These are phyloP conservation scores for Azorinus chamasolen DNA, from an alignment of 2,888 invertebrate species.

Conservation along the genomic window DNA sequence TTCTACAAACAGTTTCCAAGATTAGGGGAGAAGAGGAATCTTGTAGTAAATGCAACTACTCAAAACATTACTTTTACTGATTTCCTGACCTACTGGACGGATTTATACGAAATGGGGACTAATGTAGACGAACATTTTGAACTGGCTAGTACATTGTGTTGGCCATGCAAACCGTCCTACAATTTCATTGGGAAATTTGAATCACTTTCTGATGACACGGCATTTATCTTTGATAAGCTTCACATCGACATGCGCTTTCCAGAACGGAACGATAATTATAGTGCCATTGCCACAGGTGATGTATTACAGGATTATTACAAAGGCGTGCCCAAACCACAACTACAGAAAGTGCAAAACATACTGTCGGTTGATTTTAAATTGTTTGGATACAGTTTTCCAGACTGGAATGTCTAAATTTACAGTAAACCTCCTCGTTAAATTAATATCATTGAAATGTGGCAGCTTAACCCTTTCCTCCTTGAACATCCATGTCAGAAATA, in stretches of 20 bases:
- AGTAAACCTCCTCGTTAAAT: too few relatives aligned
- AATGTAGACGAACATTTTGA: conserved; percentile 97
- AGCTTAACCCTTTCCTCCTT: too few relatives aligned
- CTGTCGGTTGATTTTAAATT: too few relatives aligned
- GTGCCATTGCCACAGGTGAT: conserved; percentile 90
- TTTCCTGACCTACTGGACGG: conserved; percentile 93
- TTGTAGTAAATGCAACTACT: conserved; percentile 86
- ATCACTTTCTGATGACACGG: too few relatives aligned
- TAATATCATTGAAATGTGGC: too few relatives aligned
- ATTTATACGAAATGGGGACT: conserved; percentile 68
- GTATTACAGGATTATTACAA: conserved; percentile 91
- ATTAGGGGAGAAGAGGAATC: not conserved
- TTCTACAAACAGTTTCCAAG: conserved; percentile 28
- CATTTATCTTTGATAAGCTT: conserved; percentile 83
- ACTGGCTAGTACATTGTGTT: conserved; percentile 93
- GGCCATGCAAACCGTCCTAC: conserved; percentile 94
- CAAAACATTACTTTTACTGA: conserved; percentile 95
- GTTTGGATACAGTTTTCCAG: conserved; percentile 90
- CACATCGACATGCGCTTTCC: conserved; percentile 73
- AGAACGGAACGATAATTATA: too few relatives aligned
- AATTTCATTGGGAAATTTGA: conserved; percentile 95
- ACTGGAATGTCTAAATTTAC: too few relatives aligned
- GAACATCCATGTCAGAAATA: too few relatives aligned
- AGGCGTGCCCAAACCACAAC: conserved; percentile 90
- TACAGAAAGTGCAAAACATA: too few relatives aligned